A percentile compares a stretch with the other conserved stretches of the same genome.
Conservation (phyloP, 2,113 vertebrate species). For the Dasyornis broadbenti region DNA sequence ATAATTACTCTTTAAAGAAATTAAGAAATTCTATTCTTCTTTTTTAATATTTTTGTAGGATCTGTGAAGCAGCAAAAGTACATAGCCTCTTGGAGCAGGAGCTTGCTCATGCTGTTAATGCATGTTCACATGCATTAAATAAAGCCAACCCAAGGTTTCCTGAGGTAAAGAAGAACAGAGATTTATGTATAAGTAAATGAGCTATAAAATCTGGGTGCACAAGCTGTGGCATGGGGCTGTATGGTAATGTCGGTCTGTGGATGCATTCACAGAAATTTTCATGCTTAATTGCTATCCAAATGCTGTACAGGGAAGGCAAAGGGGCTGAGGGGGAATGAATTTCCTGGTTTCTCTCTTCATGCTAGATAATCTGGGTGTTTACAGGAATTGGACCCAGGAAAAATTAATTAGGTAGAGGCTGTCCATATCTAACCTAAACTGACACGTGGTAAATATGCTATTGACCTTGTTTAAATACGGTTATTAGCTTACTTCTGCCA, state of each 20-base stretch:
- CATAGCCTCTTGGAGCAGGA: slow-evolving; percentile 93
- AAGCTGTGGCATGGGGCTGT: neutral
- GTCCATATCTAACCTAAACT: neutral
- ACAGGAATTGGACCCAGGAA: neutral
- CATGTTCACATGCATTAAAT: slow-evolving; percentile 96
- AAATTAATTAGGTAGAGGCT: neutral
- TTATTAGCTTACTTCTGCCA: neutral
- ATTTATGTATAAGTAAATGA: neutral
- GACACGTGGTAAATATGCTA: neutral
- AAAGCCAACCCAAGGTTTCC: slow-evolving; percentile 94
- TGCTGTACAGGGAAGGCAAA: neutral
- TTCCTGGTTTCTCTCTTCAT: neutral
- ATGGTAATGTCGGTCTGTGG: neutral
- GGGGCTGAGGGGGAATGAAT: neutral
- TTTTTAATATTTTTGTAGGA: slow-evolving; percentile 69
- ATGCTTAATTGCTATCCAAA: neutral
- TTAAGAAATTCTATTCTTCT: neutral
- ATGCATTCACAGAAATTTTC: neutral
- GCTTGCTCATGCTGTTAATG: slow-evolving; percentile 95
- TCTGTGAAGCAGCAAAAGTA: slow-evolving; percentile 94
- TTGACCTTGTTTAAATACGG: neutral
- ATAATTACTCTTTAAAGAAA: neutral
- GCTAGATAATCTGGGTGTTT: neutral
- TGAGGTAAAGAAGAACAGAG: slow-evolving; percentile 78
- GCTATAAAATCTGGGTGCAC: neutral